Base-by-base conservation (phyloP, 2,888 invertebrate genomes). In the Carcina quercana region DNA sequence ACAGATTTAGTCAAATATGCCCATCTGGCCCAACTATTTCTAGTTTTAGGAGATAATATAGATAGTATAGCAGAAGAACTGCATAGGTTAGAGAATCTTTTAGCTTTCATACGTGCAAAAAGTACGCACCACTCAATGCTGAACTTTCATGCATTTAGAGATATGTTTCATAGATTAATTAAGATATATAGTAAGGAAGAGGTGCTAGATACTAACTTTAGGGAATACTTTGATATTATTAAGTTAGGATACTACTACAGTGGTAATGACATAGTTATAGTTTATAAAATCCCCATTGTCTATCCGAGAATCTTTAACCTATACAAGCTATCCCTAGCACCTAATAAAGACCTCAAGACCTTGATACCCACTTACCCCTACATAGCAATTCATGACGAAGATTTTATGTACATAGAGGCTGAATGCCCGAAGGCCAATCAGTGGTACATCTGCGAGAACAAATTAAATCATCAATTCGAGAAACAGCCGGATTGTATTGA, bases 31-130 rank as follows among this genome's bases (percentile, higher is more conserved):
- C 45, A 47, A 22, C 13, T 25, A 15, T n/a, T 40, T 19, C 5
- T 34, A 13, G 37, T 40, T 6, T 22, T 37, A 22, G 13, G 29
- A 1, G 35, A 43, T 21, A 38, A 40, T 14, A 25, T 37, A 25
- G 38, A 43, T 6, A 13, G 12, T 14, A 8, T 33, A 8, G 25
- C 20, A 5, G 14, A 24, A 3, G 42, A 45, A 14, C 7, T 48
- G 20, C n/a, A 25, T 29, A 42, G 25, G 25, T 19, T 47, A 38
- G 40, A 37, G 28, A 29, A 35, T 37, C 35, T 11, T 11, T 20
- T 46, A 32, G 35, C 36, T 24, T 43, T 45, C 31, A 42, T 42
- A 8, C 38, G 45, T 27, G 33, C 40, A 26, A 40, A 37, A 13
- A 37, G 40, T 29, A 41, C 40, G 1, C 34, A 33, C 11, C 35